Base-by-base conservation (phyloP, 2,888 invertebrate genomes). In the Dynastes tityus region DNA sequence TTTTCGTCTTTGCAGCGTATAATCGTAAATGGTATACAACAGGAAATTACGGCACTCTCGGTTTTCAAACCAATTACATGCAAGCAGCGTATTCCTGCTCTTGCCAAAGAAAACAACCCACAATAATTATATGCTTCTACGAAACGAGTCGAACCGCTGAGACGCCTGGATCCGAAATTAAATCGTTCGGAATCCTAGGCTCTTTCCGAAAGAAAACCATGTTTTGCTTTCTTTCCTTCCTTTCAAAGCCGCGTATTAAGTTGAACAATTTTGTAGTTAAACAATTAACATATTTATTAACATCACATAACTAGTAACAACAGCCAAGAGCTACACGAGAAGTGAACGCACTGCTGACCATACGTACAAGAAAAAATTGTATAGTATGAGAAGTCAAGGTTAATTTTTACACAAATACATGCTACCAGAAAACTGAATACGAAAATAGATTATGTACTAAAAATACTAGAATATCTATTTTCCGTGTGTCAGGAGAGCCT, bases 271-370 rank as follows among this genome's bases (percentile, higher is more conserved):
- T 67, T 51, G 70, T 77, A 67, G 76, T 79, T 79, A 71, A 65
- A 77, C 79, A 79, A 79, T 79, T 79, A 79, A 79, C 77, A 79
- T 74, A 79, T 74, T 79, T 77, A 79, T 79, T 77, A 79, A 77
- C 64, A 65, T 77, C 49, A 51, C 22, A 29, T 45, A 71, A 11
- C 32, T 37, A 45, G 8, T 11, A 45, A 49, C 73, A 64, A 71
- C n/a, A 55, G 27, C 40, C 29, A 32, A 55, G 67, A 67, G 40
- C 58, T 67, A 67, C 76, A 67, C 37, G 13, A 75, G 49, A 76
- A 65, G 55, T 67, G 37, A 64, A 76, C 55, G 65, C 67, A 70
- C 58, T 61, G 71, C 16, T 37, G 70, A 51, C 53, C 53, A 63
- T 64, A 58, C 29, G 22, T 51, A 51, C 70, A 70, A 49, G 55